Conservation (phyloP, 2,113 vertebrate genomes). For the Campylorhamphus procurvoides region DNA sequence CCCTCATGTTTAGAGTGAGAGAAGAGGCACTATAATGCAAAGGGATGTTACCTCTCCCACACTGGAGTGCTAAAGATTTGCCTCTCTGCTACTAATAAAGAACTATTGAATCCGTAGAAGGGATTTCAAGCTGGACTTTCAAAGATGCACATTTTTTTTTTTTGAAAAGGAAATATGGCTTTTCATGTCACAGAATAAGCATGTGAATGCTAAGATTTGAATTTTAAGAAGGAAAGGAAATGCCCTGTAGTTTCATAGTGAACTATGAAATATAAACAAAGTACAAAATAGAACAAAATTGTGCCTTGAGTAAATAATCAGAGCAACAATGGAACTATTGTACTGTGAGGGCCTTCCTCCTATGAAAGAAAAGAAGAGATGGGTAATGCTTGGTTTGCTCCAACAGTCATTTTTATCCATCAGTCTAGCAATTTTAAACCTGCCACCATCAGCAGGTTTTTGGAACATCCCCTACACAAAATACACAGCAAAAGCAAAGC, state of each 20-base stretch:
- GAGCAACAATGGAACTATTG: background rate
- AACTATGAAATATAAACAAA: conserved; percentile 3
- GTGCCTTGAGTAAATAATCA: conserved; percentile 18
- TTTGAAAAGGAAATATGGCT: background rate
- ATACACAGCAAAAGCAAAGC: background rate
- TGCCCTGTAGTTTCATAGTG: background rate
- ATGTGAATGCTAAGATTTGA: background rate
- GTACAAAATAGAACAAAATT: conserved; percentile 17
- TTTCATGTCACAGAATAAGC: background rate
- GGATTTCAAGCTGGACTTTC: background rate
- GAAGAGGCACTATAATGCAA: background rate
- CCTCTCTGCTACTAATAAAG: background rate
- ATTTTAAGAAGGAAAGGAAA: conserved; percentile 21
- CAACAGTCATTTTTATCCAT: background rate
- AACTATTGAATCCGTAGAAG: background rate
- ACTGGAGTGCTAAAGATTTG: background rate
- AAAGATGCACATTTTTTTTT: background rate
- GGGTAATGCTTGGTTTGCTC: background rate
- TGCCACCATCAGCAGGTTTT: background rate
- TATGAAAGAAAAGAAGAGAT: background rate
- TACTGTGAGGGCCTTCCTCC: background rate
- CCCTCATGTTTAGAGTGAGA: background rate
- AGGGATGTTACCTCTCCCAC: background rate
- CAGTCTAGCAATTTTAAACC: background rate
- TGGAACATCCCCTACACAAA: background rate